Base-by-base conservation (phyloP, 1,140 invertebrate species). In the Drosophila burlai region DNA sequence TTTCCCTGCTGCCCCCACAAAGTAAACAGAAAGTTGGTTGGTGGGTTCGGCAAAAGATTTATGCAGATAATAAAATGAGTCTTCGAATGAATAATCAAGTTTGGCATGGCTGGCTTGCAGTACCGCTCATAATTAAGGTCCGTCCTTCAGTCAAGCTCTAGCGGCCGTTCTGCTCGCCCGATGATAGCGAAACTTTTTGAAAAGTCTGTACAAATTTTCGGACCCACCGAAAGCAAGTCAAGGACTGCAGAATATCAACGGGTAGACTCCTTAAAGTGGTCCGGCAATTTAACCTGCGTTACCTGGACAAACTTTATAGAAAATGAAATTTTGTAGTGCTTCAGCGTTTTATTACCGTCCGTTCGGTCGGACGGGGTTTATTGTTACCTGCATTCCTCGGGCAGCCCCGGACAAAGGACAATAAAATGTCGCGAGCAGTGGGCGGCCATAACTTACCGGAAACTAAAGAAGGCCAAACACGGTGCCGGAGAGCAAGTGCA, bases 11-110 rank as follows among this genome's bases (percentile, higher is more conserved):
- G 43, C 57, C 45, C 60, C 60, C 2, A 63, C 63, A 74, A 67
- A 87, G 83, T 87, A 87, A 87, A 87, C 83, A 87, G 72, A 83
- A 87, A 87, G 71, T 86, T 86, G 71, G 80, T 67, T 68, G 71
- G 62, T 65, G 72, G 77, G 66, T 77, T 83, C 73, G 80, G 72
- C 72, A 66, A 89, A 57, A 83, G 83, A 87, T 83, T 87, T 87
- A 87, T 89, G 85, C 84, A 89, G 84, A 89, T 89, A 87, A 87
- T 87, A 89, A 89, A 87, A 87, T 89, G 84, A 87, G 77, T 83
- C 84, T 83, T 87, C 80, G 80, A 87, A 87, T 87, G 84, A 83
- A 87, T 86, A 86, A 87, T 86, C 80, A 86, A 86, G 83, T 87
- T 87, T 77, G 62, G 61, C 72, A 46, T 50, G 57, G 47, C 42